phyloP scores from a whole-genome alignment of 2,888 invertebrate species.

The Pristionchus fissidentatus region DNA sequence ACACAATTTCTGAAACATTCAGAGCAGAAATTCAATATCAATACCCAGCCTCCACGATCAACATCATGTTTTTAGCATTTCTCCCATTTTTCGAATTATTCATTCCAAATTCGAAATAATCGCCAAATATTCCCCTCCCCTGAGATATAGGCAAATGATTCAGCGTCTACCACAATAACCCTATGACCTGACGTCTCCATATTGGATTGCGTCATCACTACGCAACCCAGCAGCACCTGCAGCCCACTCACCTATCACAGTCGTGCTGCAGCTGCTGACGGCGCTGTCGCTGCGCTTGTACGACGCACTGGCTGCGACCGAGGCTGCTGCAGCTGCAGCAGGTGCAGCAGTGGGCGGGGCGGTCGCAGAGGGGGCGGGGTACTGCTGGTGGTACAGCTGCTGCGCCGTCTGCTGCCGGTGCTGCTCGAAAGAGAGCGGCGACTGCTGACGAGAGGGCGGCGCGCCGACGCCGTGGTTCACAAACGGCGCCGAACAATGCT shows the following conservation, averaged over 20 bases:
- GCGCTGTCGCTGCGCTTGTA: constrained; percentile 3
- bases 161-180: too few species aligned
- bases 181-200: too few species aligned
- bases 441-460: too few species aligned
- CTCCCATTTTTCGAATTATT: too few species aligned
- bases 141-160: not conserved
- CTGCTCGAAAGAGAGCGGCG: not conserved
- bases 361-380: too few species aligned
- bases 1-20: not conserved
- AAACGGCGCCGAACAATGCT: too few species aligned
- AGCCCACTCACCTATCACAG: constrained; percentile 4
- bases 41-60: too few species aligned
- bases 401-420: not conserved
- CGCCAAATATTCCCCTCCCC: not conserved
- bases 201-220: too few species aligned
- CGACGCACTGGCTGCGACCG: not conserved
- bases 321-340: not conserved
- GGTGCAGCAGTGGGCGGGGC: not conserved
- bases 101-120: too few species aligned
- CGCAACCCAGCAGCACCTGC: not conserved
- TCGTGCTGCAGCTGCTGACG: constrained; percentile 31
- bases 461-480: too few species aligned
- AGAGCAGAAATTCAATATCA: not conserved
- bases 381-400: not conserved
- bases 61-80: too few species aligned